Percentiles rank a stretch among this genome's conserved stretches.
phyloP scores from a whole-genome alignment of 1,140 invertebrate species.

The Drosophila mayri region DNA sequence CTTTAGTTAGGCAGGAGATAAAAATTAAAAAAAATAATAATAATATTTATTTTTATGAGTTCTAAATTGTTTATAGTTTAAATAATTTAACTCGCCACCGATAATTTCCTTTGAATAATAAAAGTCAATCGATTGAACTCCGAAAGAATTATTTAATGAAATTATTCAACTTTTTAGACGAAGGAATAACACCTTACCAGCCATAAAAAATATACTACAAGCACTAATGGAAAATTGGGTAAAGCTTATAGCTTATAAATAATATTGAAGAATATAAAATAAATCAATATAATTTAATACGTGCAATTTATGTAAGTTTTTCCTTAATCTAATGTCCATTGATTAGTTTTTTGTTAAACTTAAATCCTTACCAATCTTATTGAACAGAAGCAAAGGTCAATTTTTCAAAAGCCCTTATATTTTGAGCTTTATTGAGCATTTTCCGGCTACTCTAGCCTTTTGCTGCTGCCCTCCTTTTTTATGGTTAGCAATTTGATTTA shows the following conservation, averaged over 20 bases:
- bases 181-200: too few species aligned
- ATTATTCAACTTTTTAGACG: too few species aligned
- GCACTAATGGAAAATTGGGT: too few species aligned
- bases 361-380: neutral
- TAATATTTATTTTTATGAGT: neutral
- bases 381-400: slow-evolving; percentile 1
- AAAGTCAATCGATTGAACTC: neutral
- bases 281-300: neutral
- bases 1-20: neutral
- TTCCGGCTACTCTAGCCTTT: neutral
- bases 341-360: neutral
- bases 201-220: too few species aligned
- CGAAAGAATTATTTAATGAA: too few species aligned
- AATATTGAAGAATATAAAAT: too few species aligned
- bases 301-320: neutral
- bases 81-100: neutral
- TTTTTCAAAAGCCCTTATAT: slow-evolving; percentile 8
- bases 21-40: neutral
- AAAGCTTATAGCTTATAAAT: too few species aligned
- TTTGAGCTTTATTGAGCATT: neutral
- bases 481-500: slow-evolving; percentile 62
- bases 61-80: neutral
- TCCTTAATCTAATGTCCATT: neutral
- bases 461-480: slow-evolving; percentile 3
- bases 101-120: neutral